These are phyloP conservation scores for Lamellibrachia satsuma DNA, from an alignment of 2,888 invertebrate genomes.

Conservation along the genomic window DNA sequence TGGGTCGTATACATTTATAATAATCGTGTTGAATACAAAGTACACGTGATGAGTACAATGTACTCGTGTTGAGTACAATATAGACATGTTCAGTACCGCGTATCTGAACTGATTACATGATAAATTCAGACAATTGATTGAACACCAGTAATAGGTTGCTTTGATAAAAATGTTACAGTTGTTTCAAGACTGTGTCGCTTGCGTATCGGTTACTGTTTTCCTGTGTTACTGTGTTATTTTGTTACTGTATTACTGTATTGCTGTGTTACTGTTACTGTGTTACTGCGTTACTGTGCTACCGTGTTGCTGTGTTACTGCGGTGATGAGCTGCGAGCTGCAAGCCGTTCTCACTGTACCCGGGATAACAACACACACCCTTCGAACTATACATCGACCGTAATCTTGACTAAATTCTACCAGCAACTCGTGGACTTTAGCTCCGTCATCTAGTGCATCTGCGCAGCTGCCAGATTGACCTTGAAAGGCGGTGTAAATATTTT, in stretches of 20 bases:
- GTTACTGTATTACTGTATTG: neutral
- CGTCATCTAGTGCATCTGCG: neutral
- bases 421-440: constrained; percentile 3
- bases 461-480: neutral
- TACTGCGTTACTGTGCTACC: too few relatives aligned
- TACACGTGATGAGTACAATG: neutral
- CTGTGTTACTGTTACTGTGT: too few relatives aligned
- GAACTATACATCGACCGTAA: neutral
- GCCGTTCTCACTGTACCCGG: neutral
- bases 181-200: neutral
- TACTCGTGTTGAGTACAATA: neutral
- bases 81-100: neutral
- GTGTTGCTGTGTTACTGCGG: neutral
- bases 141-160: neutral
- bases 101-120: too few relatives aligned
- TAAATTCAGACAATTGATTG: too few relatives aligned
- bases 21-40: neutral
- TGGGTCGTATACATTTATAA: too few relatives aligned
- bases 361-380: neutral
- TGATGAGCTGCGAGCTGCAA: neutral
- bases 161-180: neutral
- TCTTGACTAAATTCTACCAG: neutral
- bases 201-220: neutral
- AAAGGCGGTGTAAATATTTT: neutral
- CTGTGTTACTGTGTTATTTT: neutral